Base-by-base conservation (phyloP, 2,113 vertebrate species). In the Tringa solitaria region DNA sequence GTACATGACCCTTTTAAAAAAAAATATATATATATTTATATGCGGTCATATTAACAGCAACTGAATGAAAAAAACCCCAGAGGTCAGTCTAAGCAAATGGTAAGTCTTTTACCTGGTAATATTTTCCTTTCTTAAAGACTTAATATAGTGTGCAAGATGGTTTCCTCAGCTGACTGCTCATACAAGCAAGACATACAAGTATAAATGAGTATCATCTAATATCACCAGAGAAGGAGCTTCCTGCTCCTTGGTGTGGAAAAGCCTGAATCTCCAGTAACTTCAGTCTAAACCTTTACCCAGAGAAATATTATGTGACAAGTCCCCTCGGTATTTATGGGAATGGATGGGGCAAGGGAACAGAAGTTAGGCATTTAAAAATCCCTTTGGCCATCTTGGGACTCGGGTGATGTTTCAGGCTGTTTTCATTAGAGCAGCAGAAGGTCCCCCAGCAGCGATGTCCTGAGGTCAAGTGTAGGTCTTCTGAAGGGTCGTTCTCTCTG, bases 181-280 rank as follows among this genome's bases (percentile, higher is more conserved):
- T 8, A 51, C 17, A 8, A 50, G 15, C 12, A 35, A 32, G 35
- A 27, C 26, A 9, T 39, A 33, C 22, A 23, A 32, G 27, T 33
- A 1, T 41, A 68, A 50, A 41, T 27, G 12, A 50, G 11, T 8
- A 8, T 50, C 12, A 2, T 15, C 56, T 35, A 5, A 41, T 50
- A 19, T 14, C 41, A 35, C 41, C 0, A 2, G 37, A 69, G 89
- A 23, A 48, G 3, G 6, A 26, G 23, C 15, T 45, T 60, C 60
- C 22, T 0, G 0, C 32, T 59, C n/a, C 48, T 12, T 27, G 69
- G 4, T 12, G 9, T 18, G 56, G 35, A 37, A 19, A 24, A 23
- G 20, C 24, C 41, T n/a, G 24, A 18, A 14, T 12, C 48, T 65
- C 27, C 45, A 13, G 28, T 5, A 12, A 22, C 28, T 54, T 33